Evolutionary conservation across 2,797 vertebrate genomes (phyloP).

Genomic region (Rhynchotus rufescens): DNA sequence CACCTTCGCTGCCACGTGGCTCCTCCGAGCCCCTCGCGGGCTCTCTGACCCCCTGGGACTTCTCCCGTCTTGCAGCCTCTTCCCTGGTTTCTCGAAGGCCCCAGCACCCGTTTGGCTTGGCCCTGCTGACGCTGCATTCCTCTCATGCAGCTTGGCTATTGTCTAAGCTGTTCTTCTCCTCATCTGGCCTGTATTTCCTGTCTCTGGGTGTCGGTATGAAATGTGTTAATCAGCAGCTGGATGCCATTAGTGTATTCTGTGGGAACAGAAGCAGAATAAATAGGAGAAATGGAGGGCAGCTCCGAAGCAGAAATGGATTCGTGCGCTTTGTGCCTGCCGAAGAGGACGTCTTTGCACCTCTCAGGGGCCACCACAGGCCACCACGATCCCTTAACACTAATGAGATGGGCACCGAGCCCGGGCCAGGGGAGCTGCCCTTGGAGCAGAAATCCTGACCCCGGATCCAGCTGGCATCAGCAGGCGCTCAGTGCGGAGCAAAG

Average conservation of each 20-base stretch:
- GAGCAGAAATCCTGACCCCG: too few relatives aligned
- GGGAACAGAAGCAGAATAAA: slow-evolving; percentile 56
- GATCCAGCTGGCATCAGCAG: too few relatives aligned
- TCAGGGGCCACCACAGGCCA: neutral
- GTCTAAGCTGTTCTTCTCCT: slow-evolving; percentile 36
- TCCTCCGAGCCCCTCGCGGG: neutral
- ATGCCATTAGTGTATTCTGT: slow-evolving; percentile 44
- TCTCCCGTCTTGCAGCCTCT: neutral
- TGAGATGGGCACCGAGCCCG: neutral
- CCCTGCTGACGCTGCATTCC: neutral
- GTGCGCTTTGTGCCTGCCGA: neutral
- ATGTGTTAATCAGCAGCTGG: slow-evolving; percentile 64
- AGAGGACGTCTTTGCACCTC: neutral
- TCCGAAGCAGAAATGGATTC: neutral
- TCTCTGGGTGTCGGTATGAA: slow-evolving; percentile 24
- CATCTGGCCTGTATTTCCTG: slow-evolving; percentile 69
- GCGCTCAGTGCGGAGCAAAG: too few relatives aligned
- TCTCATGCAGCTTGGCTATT: slow-evolving; percentile 18
- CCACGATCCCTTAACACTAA: neutral
- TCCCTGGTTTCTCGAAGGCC: neutral
- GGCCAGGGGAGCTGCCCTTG: neutral
- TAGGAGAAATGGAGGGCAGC: slow-evolving; percentile 41
- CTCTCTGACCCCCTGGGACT: neutral
- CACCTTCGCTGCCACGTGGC: neutral
- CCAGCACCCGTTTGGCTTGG: neutral